These are phyloP conservation scores for Nymphalis urticae DNA, from an alignment of 2,888 invertebrate genomes.

Conservation along the genomic window DNA sequence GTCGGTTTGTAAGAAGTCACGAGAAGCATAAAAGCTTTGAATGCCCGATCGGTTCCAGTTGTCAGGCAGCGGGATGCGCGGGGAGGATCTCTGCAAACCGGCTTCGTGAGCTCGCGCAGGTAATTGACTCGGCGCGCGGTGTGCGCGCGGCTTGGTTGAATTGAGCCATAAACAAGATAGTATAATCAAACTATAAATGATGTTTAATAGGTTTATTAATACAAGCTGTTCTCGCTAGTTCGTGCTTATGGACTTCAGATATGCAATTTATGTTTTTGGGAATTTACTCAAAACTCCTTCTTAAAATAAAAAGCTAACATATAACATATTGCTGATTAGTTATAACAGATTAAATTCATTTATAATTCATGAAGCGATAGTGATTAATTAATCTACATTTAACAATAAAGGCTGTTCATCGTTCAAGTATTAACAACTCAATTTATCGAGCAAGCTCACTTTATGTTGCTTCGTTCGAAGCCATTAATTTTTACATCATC, in stretches of 20 bases:
- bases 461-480: slow-evolving; percentile 6
- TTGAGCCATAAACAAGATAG: slow-evolving; percentile 75
- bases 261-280: too few species aligned
- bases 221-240: neutral
- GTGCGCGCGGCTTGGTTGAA: slow-evolving; percentile 58
- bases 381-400: neutral
- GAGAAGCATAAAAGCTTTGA: slow-evolving; percentile 66
- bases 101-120: slow-evolving; percentile 74
- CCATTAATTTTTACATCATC: slow-evolving; percentile 22
- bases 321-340: neutral
- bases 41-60: slow-evolving; percentile 62
- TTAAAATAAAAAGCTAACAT: too few species aligned
- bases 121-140: slow-evolving; percentile 63
- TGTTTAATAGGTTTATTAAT: slow-evolving; percentile 55
- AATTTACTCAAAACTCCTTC: too few species aligned
- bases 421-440: slow-evolving; percentile 16
- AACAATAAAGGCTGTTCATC: neutral
- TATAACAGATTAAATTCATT: neutral
- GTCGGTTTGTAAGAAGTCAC: slow-evolving; percentile 46
- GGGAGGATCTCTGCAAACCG: slow-evolving; percentile 64
- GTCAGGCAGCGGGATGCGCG: slow-evolving; percentile 45
- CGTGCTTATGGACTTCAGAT: too few species aligned
- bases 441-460: slow-evolving; percentile 10
- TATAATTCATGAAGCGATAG: neutral
- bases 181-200: slow-evolving; percentile 59